Conservation (phyloP, 2,888 invertebrate species). For the Anagyrus pseudococci region DNA sequence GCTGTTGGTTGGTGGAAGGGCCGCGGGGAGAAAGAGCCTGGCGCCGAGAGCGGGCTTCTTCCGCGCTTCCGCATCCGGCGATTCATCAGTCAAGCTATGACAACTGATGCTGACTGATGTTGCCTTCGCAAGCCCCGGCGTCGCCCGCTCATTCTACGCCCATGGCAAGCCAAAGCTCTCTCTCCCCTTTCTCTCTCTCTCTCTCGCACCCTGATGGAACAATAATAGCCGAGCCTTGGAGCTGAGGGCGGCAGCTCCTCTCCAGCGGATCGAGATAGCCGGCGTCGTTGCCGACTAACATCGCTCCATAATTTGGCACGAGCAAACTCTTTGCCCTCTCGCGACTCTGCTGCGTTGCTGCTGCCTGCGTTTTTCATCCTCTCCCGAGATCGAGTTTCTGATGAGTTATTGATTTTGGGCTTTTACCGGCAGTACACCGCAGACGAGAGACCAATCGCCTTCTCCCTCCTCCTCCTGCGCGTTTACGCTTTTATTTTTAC, state of each 20-base stretch:
- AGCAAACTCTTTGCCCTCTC: too few species aligned
- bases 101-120: slow-evolving; percentile 39
- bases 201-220: slow-evolving; percentile 26
- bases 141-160: slow-evolving; percentile 21
- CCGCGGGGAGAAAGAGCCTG: too few species aligned
- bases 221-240: slow-evolving; percentile 10
- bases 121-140: slow-evolving; percentile 20
- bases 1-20: too few species aligned
- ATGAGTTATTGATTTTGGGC: too few species aligned
- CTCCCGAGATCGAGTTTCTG: too few species aligned
- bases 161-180: background rate
- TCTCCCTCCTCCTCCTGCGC: too few species aligned
- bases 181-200: background rate
- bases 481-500: too few species aligned
- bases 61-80: slow-evolving; percentile 15
- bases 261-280: background rate
- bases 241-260: background rate
- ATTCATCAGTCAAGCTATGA: slow-evolving; percentile 37
- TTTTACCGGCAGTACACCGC: too few species aligned
- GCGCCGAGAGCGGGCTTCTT: slow-evolving; percentile 26
- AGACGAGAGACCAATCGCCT: too few species aligned
- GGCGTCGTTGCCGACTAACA: background rate
- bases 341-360: too few species aligned
- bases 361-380: too few species aligned
- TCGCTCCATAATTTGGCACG: slow-evolving; percentile 18